phyloP scores from a whole-genome alignment of 2,888 invertebrate genomes.

The Epiblema foenella region DNA sequence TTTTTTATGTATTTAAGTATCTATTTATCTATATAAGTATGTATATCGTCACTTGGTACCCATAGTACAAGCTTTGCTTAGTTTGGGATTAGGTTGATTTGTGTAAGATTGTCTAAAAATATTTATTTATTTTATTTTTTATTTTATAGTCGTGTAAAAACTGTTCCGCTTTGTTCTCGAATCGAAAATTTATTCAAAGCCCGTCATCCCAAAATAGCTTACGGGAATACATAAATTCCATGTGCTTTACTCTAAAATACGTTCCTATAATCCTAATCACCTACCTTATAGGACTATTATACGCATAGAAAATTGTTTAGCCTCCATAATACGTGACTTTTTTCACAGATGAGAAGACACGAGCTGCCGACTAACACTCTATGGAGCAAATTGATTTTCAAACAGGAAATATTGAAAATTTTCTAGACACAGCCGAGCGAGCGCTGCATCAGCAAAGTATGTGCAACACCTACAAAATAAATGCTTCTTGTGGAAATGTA shows the following conservation, averaged over 20 bases:
- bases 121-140: too few relatives aligned
- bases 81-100: too few relatives aligned
- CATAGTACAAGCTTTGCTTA: too few relatives aligned
- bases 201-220: slow-evolving; percentile 25
- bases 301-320: slow-evolving; percentile 60
- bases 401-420: slow-evolving; percentile 75
- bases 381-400: slow-evolving; percentile 76
- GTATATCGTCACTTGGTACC: too few relatives aligned
- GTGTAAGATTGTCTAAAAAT: too few relatives aligned
- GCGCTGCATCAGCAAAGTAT: slow-evolving; percentile 59
- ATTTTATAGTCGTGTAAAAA: slow-evolving; percentile 7
- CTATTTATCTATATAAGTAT: too few relatives aligned
- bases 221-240: slow-evolving; percentile 29
- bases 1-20: too few relatives aligned
- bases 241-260: slow-evolving; percentile 26
- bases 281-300: slow-evolving; percentile 62
- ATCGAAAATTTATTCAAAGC: slow-evolving; percentile 33
- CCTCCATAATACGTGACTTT: slow-evolving; percentile 76
- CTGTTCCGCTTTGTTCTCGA: not conserved
- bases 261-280: slow-evolving; percentile 55
- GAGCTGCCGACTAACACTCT: slow-evolving; percentile 64
- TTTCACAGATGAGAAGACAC: slow-evolving; percentile 63
- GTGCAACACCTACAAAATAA: slow-evolving; percentile 50
- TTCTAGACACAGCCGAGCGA: slow-evolving; percentile 58
- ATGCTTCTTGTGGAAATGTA: slow-evolving; percentile 21